Evolutionary conservation across 1,140 invertebrate species (phyloP).

Genomic region (Frieseomelitta varia): DNA sequence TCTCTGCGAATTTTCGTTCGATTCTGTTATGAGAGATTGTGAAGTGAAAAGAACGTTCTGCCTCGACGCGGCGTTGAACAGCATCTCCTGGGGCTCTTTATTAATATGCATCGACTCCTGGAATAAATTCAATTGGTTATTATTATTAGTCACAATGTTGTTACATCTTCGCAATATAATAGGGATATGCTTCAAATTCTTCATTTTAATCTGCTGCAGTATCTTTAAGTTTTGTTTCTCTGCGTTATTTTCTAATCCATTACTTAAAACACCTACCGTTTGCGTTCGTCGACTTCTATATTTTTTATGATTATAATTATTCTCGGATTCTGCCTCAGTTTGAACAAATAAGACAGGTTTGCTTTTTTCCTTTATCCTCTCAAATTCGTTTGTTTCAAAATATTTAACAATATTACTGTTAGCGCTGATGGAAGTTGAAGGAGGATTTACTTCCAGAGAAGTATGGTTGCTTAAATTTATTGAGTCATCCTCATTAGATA

Average conservation of each 20-base stretch:
- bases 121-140: not conserved
- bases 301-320: not conserved
- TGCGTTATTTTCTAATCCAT: not conserved
- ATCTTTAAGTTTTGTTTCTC: not conserved
- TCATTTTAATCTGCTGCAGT: not conserved
- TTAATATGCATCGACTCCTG: not conserved
- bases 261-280: not conserved
- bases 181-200: conserved; percentile 20
- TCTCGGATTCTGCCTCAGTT: not conserved
- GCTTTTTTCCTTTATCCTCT: not conserved
- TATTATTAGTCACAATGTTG: not conserved
- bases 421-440: no score
- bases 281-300: not conserved
- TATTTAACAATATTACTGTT: not conserved
- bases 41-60: not conserved
- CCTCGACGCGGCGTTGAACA: not conserved
- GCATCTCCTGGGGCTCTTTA: not conserved
- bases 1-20: not conserved
- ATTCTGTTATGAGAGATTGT: not conserved
- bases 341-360: not conserved
- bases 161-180: conserved; percentile 16
- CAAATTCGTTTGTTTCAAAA: not conserved
- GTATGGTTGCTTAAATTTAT: not conserved
- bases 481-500: not conserved
- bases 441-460: not conserved